Evolutionary conservation across 2,113 vertebrate species (phyloP), one percentile per base, ranked within the genome.

Genomic region (Sisor rabdophorus): DNA sequence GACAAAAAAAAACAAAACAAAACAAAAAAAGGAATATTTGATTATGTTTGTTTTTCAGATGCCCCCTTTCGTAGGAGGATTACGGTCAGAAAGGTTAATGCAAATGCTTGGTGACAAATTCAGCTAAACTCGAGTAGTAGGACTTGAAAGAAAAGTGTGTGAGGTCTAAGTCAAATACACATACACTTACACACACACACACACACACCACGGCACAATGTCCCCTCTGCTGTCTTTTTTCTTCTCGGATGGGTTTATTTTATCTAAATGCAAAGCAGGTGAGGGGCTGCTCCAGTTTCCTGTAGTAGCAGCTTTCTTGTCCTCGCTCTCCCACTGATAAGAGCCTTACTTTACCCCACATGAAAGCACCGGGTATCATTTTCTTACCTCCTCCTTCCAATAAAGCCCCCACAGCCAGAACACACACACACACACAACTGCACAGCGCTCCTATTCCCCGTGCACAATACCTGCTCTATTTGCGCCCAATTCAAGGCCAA

Each of bases 391-490:
- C 92, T 89, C 88, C 89, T 87, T 79, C 77, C 81, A 76, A 79
- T 76, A 76, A 76, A 88, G 86, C 88, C 90, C 89, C 84, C 89
- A 93, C 91, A 92, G 89, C 92, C 90, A 87, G 69, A 65, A 78
- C 75, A 76, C 75, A 73, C 60, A 81, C 80, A 81, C 80, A 73
- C 73, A 75, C 80, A 79, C 40, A 78, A 56, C 50, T 52, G 71
- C 32, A 28, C 36, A 22, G 69, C 65, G 55, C 65, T 79, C 80
- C 55, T 79, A 82, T 85, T 90, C 88, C 90, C 81, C 75, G 47
- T 82, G 86, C 90, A 96, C 94, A 97, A 95, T 96, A 95, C 87
- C 84, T 88, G 84, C 91, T 93, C 94, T 98, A 95, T 97, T 95
- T 95, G 94, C 89, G 91, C 91, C 91, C 91, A 89, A 92, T 90